Conservation (phyloP, 2,888 invertebrate genomes). For the Alentia gelatinosa region DNA sequence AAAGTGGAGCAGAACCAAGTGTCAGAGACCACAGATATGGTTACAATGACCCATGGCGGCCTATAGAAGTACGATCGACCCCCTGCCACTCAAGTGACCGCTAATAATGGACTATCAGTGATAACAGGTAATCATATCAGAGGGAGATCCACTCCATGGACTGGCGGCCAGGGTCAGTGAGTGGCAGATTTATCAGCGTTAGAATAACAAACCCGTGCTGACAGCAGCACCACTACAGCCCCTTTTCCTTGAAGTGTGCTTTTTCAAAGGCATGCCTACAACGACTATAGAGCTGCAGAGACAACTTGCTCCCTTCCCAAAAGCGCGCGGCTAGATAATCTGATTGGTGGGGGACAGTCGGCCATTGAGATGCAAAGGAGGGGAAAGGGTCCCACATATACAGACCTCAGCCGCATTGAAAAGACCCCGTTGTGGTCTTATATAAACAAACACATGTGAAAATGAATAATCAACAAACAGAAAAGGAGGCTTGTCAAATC, state of each 20-base stretch:
- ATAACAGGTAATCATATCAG: not conserved
- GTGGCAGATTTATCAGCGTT: not conserved
- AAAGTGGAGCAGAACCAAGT: not conserved
- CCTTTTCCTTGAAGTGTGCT: not conserved
- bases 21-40: not conserved
- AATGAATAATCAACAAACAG: slow-evolving; percentile 5
- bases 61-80: not conserved
- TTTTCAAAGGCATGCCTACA: not conserved
- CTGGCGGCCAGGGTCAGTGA: not conserved
- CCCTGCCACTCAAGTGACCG: not conserved
- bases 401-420: not conserved
- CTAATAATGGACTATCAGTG: not conserved
- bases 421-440: not conserved
- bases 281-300: not conserved
- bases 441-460: slow-evolving; percentile 6
- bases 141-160: not conserved
- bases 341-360: not conserved
- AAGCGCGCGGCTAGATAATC: not conserved
- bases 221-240: not conserved
- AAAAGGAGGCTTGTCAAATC: not conserved
- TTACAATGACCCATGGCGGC: not conserved
- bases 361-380: not conserved
- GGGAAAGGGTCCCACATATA: not conserved
- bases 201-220: not conserved
- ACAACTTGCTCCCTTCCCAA: not conserved